Percentiles rank a stretch among this genome's conserved stretches.
Conservation (phyloP, 2,888 invertebrate species). For the Girardia tigrina region DNA sequence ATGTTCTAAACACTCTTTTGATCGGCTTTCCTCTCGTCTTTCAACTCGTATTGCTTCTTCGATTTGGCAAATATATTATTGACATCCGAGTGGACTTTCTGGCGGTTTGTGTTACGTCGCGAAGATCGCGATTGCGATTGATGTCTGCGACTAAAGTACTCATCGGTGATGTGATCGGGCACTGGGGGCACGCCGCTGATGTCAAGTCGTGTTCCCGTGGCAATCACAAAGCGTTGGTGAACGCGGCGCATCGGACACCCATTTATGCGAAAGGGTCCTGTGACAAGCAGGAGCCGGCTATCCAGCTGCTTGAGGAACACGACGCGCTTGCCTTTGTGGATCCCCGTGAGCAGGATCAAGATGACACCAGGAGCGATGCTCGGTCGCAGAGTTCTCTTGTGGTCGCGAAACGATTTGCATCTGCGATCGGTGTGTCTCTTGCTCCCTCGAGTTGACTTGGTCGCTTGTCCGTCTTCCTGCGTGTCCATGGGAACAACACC, state of each 20-base stretch:
- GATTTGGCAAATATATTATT: constrained; percentile 21
- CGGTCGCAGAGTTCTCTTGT: constrained; percentile 24
- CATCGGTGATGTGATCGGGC: constrained; percentile 24
- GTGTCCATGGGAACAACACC: too few relatives aligned
- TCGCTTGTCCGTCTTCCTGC: too few relatives aligned
- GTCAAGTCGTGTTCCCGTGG: constrained; percentile 64
- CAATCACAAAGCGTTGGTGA: constrained; percentile 85
- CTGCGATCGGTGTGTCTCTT: too few relatives aligned
- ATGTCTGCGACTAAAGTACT: constrained; percentile 1
- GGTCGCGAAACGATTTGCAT: constrained; percentile 25
- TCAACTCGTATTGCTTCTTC: neutral
- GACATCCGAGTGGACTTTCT: neutral
- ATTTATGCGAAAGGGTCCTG: constrained; percentile 82
- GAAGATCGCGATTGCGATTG: too few relatives aligned
- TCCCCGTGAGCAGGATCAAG: constrained; percentile 78
- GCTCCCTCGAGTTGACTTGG: too few relatives aligned
- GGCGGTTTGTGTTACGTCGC: too few relatives aligned
- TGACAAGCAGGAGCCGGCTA: constrained; percentile 78
- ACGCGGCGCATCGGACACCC: constrained; percentile 84
- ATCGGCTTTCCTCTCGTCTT: constrained; percentile 62
- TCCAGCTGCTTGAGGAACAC: constrained; percentile 73
- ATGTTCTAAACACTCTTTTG: constrained; percentile 56
- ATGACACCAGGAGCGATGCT: constrained; percentile 77
- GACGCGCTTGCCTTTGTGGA: constrained; percentile 80
- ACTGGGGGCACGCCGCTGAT: neutral